Conservation (phyloP, 2,113 vertebrate genomes). For the Casuarius casuarius region DNA sequence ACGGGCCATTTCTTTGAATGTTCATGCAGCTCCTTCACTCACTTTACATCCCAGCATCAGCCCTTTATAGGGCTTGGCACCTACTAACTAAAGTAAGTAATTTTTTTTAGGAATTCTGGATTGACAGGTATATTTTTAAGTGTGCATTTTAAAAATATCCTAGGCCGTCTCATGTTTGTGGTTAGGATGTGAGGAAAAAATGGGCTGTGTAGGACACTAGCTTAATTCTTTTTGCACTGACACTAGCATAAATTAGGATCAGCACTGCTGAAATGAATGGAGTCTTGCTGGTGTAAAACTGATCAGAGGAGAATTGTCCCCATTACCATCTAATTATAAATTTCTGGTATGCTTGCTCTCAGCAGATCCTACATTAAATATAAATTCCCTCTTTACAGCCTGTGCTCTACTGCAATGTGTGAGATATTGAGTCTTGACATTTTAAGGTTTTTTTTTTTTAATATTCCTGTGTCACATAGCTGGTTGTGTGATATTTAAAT, state of each 20-base stretch:
- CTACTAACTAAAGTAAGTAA: not conserved
- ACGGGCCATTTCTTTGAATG: not conserved
- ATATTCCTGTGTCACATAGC: slow-evolving; percentile 33
- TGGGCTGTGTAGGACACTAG: slow-evolving; percentile 51
- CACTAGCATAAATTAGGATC: slow-evolving; percentile 52
- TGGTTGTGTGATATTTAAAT: slow-evolving; percentile 57
- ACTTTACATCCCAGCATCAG: not conserved
- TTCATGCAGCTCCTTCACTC: not conserved
- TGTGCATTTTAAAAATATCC: slow-evolving; percentile 64
- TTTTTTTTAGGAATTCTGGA: slow-evolving; percentile 20
- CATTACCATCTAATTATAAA: slow-evolving; percentile 65
- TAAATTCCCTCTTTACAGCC: slow-evolving; percentile 52
- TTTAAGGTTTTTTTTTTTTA: slow-evolving; percentile 51
- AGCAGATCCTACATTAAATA: slow-evolving; percentile 64
- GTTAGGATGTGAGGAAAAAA: slow-evolving; percentile 49
- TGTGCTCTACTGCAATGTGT: slow-evolving; percentile 40
- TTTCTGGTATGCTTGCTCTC: slow-evolving; percentile 48
- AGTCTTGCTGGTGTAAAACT: slow-evolving; percentile 54
- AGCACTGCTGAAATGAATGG: slow-evolving; percentile 46
- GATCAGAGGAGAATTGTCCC: slow-evolving; percentile 65
- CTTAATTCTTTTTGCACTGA: slow-evolving; percentile 54
- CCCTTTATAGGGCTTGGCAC: not conserved
- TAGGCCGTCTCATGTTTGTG: slow-evolving; percentile 52
- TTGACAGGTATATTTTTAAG: slow-evolving; percentile 64
- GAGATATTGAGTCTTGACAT: slow-evolving; percentile 66